A percentile compares a stretch with the other conserved stretches of the same genome.
phyloP scores from a whole-genome alignment of 1,140 invertebrate species.

The Eriocheir sinensis region DNA sequence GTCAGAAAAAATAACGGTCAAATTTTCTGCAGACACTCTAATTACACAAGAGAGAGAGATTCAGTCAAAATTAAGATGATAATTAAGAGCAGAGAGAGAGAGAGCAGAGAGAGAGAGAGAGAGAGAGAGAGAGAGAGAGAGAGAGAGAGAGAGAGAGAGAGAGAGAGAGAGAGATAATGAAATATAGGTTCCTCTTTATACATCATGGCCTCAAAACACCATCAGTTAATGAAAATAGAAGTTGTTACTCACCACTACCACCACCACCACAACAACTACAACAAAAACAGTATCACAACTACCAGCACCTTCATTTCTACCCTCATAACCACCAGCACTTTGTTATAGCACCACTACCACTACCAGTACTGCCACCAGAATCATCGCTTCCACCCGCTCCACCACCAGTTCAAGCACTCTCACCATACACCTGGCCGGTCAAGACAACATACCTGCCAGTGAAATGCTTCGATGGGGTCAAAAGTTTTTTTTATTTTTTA shows the following conservation, averaged over 20 bases:
- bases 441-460: background rate
- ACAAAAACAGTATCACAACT: no score
- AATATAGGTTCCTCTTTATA: background rate
- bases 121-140: conserved; percentile 20
- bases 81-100: background rate
- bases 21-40: background rate
- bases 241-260: background rate
- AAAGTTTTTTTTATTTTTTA: no score
- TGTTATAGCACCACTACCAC: no score
- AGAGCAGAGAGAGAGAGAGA: conserved; percentile 13
- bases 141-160: conserved; percentile 20
- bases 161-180: background rate
- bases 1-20: no score
- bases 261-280: background rate
- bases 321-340: background rate
- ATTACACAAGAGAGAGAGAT: background rate
- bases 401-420: no score
- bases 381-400: no score
- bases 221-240: background rate
- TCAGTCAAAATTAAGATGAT: background rate
- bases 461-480: background rate
- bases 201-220: background rate
- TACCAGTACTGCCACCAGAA: no score
- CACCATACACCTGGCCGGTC: no score
- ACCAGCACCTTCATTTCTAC: background rate